Conservation (phyloP, 1,140 invertebrate genomes). For the Drosophila malerkotliana region DNA sequence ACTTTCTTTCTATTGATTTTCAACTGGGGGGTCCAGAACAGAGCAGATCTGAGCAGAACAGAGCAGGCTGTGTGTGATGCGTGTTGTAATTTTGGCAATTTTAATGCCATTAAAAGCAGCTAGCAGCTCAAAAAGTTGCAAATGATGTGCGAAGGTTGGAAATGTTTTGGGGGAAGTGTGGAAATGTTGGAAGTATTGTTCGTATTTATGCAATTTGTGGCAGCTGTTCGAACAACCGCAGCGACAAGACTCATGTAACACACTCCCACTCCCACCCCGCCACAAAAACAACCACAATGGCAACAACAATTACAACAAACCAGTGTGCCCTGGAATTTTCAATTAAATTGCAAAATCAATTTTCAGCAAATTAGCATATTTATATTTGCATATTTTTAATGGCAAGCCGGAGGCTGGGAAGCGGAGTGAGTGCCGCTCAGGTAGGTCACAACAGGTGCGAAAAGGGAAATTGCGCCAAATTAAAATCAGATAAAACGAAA, state of each 20-base stretch:
- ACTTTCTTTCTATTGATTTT: conserved; percentile 72
- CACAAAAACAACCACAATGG: conserved; percentile 27
- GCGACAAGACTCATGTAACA: conserved; percentile 50
- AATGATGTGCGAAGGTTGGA: conserved; percentile 68
- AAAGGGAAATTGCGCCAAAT: conserved; percentile 76
- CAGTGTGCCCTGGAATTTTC: conserved; percentile 56
- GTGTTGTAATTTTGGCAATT: conserved; percentile 79
- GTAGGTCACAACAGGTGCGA: conserved; percentile 73
- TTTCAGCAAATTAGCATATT: conserved; percentile 79
- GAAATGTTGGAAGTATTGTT: conserved; percentile 52
- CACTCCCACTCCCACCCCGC: conserved; percentile 11
- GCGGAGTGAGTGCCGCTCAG: not conserved
- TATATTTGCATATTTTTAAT: conserved; percentile 76
- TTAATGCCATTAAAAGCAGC: conserved; percentile 78
- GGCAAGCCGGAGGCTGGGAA: not conserved
- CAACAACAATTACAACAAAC: conserved; percentile 37
- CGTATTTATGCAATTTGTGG: conserved; percentile 78
- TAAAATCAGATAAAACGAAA: conserved; percentile 79
- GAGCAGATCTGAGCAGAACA: not conserved
- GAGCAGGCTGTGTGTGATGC: conserved; percentile 28
- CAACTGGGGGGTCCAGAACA: not conserved
- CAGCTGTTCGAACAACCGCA: conserved; percentile 73
- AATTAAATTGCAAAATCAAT: conserved; percentile 82
- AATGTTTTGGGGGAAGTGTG: conserved; percentile 40
- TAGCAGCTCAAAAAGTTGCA: conserved; percentile 66